Conservation (phyloP, 2,113 vertebrate genomes). For the Indicator indicator region DNA sequence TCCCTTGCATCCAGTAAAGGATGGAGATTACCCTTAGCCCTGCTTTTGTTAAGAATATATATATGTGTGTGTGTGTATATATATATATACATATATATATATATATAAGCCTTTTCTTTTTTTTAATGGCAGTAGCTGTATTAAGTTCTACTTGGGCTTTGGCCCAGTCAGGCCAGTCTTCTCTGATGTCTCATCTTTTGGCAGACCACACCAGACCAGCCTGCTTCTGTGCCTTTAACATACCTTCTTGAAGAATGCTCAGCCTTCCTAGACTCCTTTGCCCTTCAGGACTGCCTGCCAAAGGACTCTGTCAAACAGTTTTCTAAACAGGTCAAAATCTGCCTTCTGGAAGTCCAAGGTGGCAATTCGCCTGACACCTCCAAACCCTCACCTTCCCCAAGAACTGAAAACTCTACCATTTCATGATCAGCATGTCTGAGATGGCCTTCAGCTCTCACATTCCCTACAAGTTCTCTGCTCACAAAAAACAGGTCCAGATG, state of each 20-base stretch:
- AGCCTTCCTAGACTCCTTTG: no score
- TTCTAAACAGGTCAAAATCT: neutral
- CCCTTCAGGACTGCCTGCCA: no score
- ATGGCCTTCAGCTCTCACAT: neutral
- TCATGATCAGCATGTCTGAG: accelerated
- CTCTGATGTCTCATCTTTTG: no score
- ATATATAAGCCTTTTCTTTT: no score
- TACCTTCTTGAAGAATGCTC: no score
- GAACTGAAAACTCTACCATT: neutral
- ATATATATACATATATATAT: no score
- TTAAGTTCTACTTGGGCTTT: neutral
- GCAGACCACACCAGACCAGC: neutral
- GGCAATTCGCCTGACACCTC: neutral
- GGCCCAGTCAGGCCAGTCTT: no score
- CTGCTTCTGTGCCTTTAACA: neutral
- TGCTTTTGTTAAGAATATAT: neutral
- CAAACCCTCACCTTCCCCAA: neutral
- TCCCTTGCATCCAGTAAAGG: neutral
- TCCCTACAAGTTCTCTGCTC: neutral
- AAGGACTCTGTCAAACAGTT: neutral
- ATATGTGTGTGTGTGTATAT: no score
- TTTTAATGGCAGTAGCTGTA: neutral
- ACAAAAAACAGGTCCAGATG: neutral
- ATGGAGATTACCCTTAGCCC: neutral
- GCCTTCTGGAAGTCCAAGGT: neutral